Percentiles rank a stretch among this genome's conserved stretches.
Evolutionary conservation across 2,797 vertebrate genomes (phyloP).

Genomic region (Muraenolepis orangiensis): DNA sequence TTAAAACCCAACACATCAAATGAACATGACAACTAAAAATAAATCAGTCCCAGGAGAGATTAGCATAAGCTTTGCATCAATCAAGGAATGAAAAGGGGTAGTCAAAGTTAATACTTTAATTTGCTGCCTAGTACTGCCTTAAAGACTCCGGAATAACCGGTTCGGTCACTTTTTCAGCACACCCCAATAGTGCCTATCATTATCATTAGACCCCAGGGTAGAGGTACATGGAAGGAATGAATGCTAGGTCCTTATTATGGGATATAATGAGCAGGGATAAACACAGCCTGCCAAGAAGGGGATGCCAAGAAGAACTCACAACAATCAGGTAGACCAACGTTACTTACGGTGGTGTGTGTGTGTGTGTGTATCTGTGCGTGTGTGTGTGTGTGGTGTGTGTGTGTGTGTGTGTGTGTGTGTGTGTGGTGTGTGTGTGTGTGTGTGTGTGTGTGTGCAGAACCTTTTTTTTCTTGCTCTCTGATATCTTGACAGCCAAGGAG

Average conservation of each 20-base stretch:
- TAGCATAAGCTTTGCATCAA: background rate
- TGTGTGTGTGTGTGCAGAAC: constrained; percentile 1
- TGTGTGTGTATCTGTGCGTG: too few relatives aligned
- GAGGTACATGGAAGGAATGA: constrained; percentile 22
- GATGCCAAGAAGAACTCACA: constrained; percentile 31
- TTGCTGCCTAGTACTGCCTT: background rate
- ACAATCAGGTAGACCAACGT: constrained; percentile 30
- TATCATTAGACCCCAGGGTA: constrained; percentile 10
- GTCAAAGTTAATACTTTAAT: background rate
- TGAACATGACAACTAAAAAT: background rate
- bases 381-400: too few relatives aligned
- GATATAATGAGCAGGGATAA: constrained; percentile 40
- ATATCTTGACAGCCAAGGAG: background rate
- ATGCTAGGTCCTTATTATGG: constrained; percentile 30
- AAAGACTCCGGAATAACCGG: background rate
- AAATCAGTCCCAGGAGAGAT: background rate
- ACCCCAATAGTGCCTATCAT: constrained; percentile 9
- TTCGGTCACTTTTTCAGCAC: background rate
- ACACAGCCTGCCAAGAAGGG: constrained; percentile 29
- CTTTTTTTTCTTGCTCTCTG: background rate
- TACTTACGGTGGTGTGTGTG: constrained; percentile 19
- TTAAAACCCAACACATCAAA: background rate
- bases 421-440: too few relatives aligned
- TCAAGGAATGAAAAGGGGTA: background rate
- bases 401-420: too few relatives aligned